These are phyloP conservation scores for Caenorhabditis sp. DNA, from an alignment of 2,888 invertebrate genomes.

Conservation along the genomic window DNA sequence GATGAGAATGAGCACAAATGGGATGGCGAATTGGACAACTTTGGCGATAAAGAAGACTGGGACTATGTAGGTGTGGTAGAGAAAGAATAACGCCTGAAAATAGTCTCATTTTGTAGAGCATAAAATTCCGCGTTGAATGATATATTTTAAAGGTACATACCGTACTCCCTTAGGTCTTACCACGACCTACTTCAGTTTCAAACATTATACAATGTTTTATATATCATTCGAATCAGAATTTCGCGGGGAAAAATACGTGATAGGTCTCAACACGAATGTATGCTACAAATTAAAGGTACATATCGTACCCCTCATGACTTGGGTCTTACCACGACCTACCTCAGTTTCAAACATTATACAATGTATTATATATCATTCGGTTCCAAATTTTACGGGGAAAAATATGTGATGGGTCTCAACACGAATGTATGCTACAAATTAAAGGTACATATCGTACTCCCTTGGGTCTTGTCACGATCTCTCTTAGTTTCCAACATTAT, in stretches of 20 bases:
- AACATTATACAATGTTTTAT: neutral
- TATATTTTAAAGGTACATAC: neutral
- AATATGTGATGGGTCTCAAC: too few species aligned
- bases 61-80: slow-evolving; percentile 54
- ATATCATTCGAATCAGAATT: too few species aligned
- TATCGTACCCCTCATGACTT: too few species aligned
- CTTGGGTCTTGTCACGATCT: neutral
- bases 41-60: slow-evolving; percentile 53
- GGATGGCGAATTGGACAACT: slow-evolving; percentile 60
- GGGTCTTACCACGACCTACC: neutral
- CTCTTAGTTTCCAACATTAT: neutral
- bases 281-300: neutral
- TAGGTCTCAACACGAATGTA: neutral
- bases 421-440: too few species aligned
- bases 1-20: slow-evolving; percentile 55
- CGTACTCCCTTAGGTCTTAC: too few species aligned
- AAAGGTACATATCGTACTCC: too few species aligned
- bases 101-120: too few species aligned
- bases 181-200: neutral
- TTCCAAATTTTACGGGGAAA: too few species aligned
- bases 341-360: too few species aligned
- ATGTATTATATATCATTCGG: too few species aligned
- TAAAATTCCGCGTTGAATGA: too few species aligned
- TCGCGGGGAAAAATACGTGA: neutral
- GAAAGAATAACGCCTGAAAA: slow-evolving; percentile 48